Evolutionary conservation across 2,888 invertebrate species (phyloP), one percentile per base, ranked within the genome.

Genomic region (Tetragonula carbonaria): DNA sequence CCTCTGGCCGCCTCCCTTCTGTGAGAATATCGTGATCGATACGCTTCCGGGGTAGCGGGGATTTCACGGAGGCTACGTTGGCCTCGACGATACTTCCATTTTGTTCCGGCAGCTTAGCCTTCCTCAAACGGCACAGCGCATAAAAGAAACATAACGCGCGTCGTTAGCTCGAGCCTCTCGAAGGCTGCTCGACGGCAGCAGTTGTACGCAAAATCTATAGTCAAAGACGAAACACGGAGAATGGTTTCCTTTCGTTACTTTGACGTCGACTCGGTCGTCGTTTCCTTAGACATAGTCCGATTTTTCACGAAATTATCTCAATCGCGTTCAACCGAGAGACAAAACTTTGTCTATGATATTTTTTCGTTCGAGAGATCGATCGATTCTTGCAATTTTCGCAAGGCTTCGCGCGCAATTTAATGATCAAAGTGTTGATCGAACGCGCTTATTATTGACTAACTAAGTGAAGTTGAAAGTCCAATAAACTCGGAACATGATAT

Each of bases 21-120:
- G 16, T 50, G n/a, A 28, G 50, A 65, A 55, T 68, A 23, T 78
- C 70, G 74, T 55, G 66, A 80, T 78, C 75, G 77, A 82, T 67
- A 82, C 51, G 57, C 28, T 84, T 85, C 80, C 71, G 53, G 71
- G 45, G 33, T 23, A 67, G 8, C 23, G 28, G 63, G 62, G 74
- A 63, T 82, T 50, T 62, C 72, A 23, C 59, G 23, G 28, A 13
- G 16, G 18, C 16, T 23, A 28, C 23, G 71, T 38, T 18, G 5
- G 57, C 13, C 57, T 38, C 18, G 33, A 50, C 23, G 55, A 76
- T 53, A 67, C 66, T 80, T 55, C 45, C 82, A 67, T 82, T 72
- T 63, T 74, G 70, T 75, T 81, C 65, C 80, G 38, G 65, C 65
- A 65, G 57, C 53, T 11, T 28, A 28, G 14, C 53, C 23, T 45